Conservation (phyloP, 2,888 invertebrate species). For the Cantharis lateralis region DNA sequence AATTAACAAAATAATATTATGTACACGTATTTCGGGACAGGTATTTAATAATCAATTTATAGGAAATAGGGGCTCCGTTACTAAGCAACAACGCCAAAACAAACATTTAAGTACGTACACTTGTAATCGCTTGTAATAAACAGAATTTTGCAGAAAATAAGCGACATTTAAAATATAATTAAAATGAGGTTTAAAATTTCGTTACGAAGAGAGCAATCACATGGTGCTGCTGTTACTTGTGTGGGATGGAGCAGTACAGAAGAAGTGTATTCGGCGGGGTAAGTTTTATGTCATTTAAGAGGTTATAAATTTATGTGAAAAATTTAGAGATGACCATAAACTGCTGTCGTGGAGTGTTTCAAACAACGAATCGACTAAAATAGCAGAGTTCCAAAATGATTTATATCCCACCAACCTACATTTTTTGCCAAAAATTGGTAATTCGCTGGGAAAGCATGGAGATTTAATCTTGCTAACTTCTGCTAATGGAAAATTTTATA, state of each 20-base stretch:
- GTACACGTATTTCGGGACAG: background rate
- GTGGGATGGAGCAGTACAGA: constrained; percentile 94
- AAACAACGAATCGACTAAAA: constrained; percentile 73
- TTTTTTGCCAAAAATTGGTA: constrained; percentile 75
- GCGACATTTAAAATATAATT: constrained; percentile 6
- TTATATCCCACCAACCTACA: constrained; percentile 90
- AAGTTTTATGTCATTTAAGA: constrained; percentile 42
- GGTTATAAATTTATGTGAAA: background rate
- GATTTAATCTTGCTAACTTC: constrained; percentile 86
- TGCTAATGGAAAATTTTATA: constrained; percentile 89
- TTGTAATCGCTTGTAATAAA: background rate
- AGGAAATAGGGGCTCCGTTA: background rate
- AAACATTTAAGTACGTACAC: background rate
- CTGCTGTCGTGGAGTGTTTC: constrained; percentile 88
- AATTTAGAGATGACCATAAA: constrained; percentile 86
- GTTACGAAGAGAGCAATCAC: constrained; percentile 74
- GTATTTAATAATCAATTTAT: constrained; percentile 3
- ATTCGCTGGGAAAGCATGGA: constrained; percentile 60
- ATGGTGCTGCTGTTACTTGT: constrained; percentile 82
- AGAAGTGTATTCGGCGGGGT: constrained; percentile 92
- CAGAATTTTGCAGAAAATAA: background rate
- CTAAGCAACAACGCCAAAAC: background rate
- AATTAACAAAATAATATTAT: background rate
- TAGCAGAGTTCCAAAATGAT: constrained; percentile 81
- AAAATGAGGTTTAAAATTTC: constrained; percentile 83